Evolutionary conservation across 1,140 invertebrate species (phyloP).

Genomic region (Branchinecta lindahli): DNA sequence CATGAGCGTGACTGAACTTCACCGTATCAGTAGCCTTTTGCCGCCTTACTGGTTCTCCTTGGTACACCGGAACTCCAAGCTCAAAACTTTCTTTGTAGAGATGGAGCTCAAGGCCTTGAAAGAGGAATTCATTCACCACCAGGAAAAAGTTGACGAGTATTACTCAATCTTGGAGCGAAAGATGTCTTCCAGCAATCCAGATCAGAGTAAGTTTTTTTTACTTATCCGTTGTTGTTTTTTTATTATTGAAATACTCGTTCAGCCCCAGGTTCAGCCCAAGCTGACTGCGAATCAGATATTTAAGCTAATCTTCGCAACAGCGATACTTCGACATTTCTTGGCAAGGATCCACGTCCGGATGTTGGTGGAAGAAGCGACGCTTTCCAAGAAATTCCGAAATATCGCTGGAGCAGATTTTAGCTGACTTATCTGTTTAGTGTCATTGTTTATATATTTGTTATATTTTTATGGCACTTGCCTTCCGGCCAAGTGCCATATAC

Average conservation of each 20-base stretch:
- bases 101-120: conserved; percentile 65
- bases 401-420: too few relatives aligned
- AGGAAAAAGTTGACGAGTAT: conserved; percentile 82
- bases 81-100: conserved; percentile 32
- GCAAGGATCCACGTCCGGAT: too few relatives aligned
- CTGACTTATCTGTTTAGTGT: conserved; percentile 24
- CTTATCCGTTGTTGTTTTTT: too few relatives aligned
- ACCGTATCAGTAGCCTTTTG: too few relatives aligned
- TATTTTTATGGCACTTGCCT: too few relatives aligned
- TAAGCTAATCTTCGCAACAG: too few relatives aligned
- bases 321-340: too few relatives aligned
- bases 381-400: background rate
- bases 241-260: background rate
- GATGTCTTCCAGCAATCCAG: conserved; percentile 33
- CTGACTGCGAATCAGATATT: too few relatives aligned
- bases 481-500: too few relatives aligned
- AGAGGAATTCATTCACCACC: conserved; percentile 79
- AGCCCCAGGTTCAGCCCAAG: background rate
- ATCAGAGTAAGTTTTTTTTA: conserved; percentile 18
- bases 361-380: conserved; percentile 12
- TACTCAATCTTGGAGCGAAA: conserved; percentile 57
- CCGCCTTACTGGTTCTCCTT: too few relatives aligned
- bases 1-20: too few relatives aligned
- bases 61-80: background rate
- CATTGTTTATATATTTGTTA: conserved; percentile 21